Conservation (phyloP, 2,888 invertebrate species). For the Brachypterus glaber region DNA sequence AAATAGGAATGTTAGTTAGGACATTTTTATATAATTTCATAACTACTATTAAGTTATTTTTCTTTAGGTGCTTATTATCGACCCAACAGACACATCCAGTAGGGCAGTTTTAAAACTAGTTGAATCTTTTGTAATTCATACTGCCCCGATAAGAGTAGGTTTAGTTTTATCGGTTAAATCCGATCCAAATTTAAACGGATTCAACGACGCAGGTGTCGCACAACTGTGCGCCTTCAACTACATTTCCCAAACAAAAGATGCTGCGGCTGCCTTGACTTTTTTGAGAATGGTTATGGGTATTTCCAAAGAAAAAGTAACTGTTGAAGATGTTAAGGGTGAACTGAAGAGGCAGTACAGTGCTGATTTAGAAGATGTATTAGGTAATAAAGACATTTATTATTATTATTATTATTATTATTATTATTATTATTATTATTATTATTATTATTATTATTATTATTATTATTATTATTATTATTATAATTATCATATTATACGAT, state of each 20-base stretch:
- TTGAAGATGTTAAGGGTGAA: slow-evolving; percentile 61
- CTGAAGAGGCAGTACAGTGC: slow-evolving; percentile 56
- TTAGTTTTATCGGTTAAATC: slow-evolving; percentile 66
- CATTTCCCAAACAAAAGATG: slow-evolving; percentile 65
- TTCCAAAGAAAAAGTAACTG: slow-evolving; percentile 45
- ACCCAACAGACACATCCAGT: slow-evolving; percentile 64
- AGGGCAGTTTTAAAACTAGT: slow-evolving; percentile 72
- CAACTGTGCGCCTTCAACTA: slow-evolving; percentile 86
- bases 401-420: background rate
- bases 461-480: too few species aligned
- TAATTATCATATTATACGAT: too few species aligned
- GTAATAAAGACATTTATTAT: slow-evolving; percentile 7
- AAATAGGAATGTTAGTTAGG: too few species aligned
- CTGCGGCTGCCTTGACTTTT: slow-evolving; percentile 72
- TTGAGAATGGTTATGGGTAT: slow-evolving; percentile 67
- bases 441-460: too few species aligned
- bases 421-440: too few species aligned
- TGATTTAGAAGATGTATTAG: slow-evolving; percentile 41
- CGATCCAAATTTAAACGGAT: slow-evolving; percentile 46
- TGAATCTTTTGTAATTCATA: slow-evolving; percentile 84
- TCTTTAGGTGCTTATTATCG: slow-evolving; percentile 67
- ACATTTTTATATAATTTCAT: background rate
- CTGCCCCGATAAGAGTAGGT: slow-evolving; percentile 84
- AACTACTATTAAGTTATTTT: slow-evolving; percentile 2
- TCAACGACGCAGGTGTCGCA: slow-evolving; percentile 69